Base-by-base conservation (phyloP, 1,140 invertebrate species). In the Mactra quadrangularis region DNA sequence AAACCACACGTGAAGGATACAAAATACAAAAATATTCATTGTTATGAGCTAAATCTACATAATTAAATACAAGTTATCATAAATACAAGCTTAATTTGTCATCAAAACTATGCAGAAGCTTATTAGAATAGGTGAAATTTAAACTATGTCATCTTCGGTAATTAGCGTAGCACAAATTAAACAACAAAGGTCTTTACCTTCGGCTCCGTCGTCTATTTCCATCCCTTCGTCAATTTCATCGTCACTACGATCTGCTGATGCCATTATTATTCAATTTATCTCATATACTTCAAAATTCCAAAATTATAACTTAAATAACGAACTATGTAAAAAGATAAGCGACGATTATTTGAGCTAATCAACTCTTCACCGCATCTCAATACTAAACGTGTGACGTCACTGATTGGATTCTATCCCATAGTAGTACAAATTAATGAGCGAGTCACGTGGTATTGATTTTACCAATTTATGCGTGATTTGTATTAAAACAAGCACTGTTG, bases 391-490 rank as follows among this genome's bases (percentile, higher is more conserved):
- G 78, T 82, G 78, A 82, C 78, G 78, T 82, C 78, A 82, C 68
- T 60, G 78, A 71, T 82, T 82, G 66, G 45, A 71, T 82, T 82
- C 68, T 82, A 82, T 82, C 78, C 78, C 78, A 70, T 82, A 82
- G 59, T 82, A 70, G 76, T 78, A 78, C 76, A 38, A 47, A 55
- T 41, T 41, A 53, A 57, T 53, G 59, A 68, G 33, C 22, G 76
- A 22, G 76, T 78, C 76, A 78, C 76, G 76, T 78, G 76, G 25
- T 78, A 78, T 78, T 55, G 60, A 78, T 78, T 78, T 70, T 76
- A 9, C 4, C 38, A 60, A 76, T 45, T 60, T 68, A 68, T 68
- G 45, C 17, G 64, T 25, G 41, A 68, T 66, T 66, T 66, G 41
- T 38, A 66, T 66, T 66, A 66, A 66, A 66, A 66, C 22, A 47